These are phyloP conservation scores for Crotalus viridis DNA, from an alignment of 2,113 vertebrate genomes.

Conservation along the genomic window DNA sequence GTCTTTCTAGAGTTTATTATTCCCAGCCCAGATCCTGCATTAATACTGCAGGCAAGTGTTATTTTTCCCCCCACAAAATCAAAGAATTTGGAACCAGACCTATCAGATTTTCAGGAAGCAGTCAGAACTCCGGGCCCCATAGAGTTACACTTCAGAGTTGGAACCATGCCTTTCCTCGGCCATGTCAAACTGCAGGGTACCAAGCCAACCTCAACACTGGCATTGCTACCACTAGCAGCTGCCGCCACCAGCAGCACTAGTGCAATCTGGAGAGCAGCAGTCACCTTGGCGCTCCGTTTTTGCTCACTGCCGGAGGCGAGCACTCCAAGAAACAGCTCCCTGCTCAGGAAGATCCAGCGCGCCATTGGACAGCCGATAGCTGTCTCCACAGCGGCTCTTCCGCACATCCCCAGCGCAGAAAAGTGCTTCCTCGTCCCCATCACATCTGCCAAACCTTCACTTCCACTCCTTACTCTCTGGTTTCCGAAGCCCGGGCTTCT, in stretches of 20 bases:
- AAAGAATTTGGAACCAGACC: not conserved
- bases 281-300: slow-evolving; percentile 23
- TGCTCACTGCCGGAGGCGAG: not conserved
- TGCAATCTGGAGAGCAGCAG: slow-evolving; percentile 50
- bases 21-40: not conserved
- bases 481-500: not conserved
- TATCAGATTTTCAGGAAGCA: not conserved
- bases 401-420: rapidly evolving
- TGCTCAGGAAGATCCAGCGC: not conserved
- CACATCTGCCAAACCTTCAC: rapidly evolving
- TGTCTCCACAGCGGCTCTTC: not conserved
- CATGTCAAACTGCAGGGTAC: not conserved
- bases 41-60: not conserved
- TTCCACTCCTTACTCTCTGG: not conserved
- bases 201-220: slow-evolving; percentile 13
- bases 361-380: not conserved
- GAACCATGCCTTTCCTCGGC: not conserved
- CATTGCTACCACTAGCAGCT: slow-evolving; percentile 35
- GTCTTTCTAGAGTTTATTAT: not conserved
- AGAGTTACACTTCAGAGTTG: not conserved
- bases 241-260: slow-evolving; percentile 40
- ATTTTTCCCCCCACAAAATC: not conserved
- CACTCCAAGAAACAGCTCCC: not conserved
- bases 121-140: not conserved
- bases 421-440: not conserved